Conservation (phyloP, 2,113 vertebrate genomes). For the Amphilophus citrinellus region DNA sequence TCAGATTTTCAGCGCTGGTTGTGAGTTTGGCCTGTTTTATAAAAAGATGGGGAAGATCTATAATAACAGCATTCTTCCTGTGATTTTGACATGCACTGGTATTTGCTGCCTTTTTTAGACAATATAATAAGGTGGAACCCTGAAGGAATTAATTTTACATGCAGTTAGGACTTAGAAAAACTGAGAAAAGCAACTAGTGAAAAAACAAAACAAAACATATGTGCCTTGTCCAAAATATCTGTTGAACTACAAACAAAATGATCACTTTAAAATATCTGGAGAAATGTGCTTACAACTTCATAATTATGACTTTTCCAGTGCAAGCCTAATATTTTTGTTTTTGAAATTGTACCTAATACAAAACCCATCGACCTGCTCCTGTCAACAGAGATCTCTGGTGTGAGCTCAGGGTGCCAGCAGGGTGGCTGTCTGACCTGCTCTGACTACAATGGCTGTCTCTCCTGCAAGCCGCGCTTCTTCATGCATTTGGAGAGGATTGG, state of each 20-base stretch:
- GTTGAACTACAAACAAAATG: background rate
- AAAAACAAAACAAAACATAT: too few relatives aligned
- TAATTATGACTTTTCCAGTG: background rate
- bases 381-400: constrained; percentile 87
- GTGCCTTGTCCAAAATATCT: background rate
- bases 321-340: background rate
- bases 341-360: background rate
- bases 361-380: constrained; percentile 59
- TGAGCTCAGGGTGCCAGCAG: constrained; percentile 94
- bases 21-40: background rate
- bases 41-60: background rate
- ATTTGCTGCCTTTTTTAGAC: background rate
- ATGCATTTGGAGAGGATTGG: constrained; percentile 97
- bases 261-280: background rate
- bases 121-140: background rate
- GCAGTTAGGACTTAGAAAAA: too few relatives aligned
- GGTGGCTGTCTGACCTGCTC: constrained; percentile 97
- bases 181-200: background rate
- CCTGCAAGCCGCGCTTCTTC: constrained; percentile 97
- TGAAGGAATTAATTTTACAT: background rate
- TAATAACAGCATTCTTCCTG: background rate
- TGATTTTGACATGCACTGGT: background rate
- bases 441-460: constrained; percentile 97
- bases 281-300: background rate
- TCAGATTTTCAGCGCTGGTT: background rate